A percentile compares a stretch with the other conserved stretches of the same genome.
These are phyloP conservation scores for Odontamblyopus lacepedii DNA, from an alignment of 2,797 vertebrate genomes.

Conservation along the genomic window DNA sequence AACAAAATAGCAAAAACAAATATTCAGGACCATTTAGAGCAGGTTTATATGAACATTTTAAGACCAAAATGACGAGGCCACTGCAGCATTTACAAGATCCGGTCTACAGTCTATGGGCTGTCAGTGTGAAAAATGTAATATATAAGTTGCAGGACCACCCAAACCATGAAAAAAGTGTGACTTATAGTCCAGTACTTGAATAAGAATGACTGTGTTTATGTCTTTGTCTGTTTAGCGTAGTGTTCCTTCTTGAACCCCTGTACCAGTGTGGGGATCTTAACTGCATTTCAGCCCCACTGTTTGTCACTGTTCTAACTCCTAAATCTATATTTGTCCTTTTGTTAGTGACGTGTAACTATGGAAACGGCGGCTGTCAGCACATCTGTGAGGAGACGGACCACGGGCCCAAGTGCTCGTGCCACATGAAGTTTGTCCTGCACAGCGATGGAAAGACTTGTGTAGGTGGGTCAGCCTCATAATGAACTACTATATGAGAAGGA, in stretches of 20 bases:
- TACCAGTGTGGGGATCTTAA: background rate
- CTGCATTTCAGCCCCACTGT: background rate
- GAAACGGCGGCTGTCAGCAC: conserved; percentile 97
- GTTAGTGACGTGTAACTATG: conserved; percentile 97
- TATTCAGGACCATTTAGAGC: too few species aligned
- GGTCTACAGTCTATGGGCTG: too few species aligned
- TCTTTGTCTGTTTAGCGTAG: background rate
- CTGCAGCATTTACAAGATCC: too few species aligned
- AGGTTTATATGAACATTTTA: too few species aligned
- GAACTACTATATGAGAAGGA: too few species aligned
- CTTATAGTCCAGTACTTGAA: too few species aligned
- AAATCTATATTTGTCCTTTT: conserved; percentile 41
- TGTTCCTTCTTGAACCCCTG: background rate
- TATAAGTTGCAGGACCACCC: too few species aligned
- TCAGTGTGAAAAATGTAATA: too few species aligned
- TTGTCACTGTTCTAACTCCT: background rate
- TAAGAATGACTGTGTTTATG: too few species aligned
- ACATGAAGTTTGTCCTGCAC: conserved; percentile 95
- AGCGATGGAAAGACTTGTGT: conserved; percentile 96
- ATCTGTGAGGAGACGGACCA: conserved; percentile 96
- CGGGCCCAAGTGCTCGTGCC: conserved; percentile 93
- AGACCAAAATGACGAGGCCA: too few species aligned
- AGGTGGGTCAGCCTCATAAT: conserved; percentile 83
- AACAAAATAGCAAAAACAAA: too few species aligned
- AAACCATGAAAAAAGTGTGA: too few species aligned